Evolutionary conservation across 2,797 vertebrate species (phyloP).

Genomic region (Enteromius argenteus): DNA sequence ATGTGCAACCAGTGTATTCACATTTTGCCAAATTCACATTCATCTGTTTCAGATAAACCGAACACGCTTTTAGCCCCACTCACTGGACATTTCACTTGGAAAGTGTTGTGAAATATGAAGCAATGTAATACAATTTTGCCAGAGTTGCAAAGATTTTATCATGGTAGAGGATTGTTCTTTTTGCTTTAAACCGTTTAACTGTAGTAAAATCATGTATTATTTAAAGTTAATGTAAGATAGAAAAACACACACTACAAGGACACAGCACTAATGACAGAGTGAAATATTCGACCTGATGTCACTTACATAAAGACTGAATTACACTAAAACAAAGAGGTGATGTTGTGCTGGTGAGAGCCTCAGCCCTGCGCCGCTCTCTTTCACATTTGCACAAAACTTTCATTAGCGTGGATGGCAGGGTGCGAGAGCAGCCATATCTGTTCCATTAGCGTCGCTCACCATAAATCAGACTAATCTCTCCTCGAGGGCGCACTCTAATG

Average conservation of each 20-base stretch:
- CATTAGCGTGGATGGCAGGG: slow-evolving; percentile 81
- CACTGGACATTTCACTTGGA: slow-evolving; percentile 5
- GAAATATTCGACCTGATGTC: slow-evolving; percentile 28
- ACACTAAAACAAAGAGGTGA: slow-evolving; percentile 42
- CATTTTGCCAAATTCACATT: not conserved
- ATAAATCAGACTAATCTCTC: slow-evolving; percentile 84
- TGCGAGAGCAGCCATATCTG: slow-evolving; percentile 72
- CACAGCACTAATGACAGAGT: not conserved
- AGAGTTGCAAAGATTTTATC: not conserved
- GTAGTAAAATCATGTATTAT: not conserved
- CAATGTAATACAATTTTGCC: not conserved
- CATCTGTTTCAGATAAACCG: not conserved
- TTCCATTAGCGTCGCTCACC: slow-evolving; percentile 78
- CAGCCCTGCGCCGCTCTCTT: slow-evolving; percentile 52
- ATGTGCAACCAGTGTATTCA: not conserved
- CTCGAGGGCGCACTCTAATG: slow-evolving; percentile 76
- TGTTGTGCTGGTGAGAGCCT: slow-evolving; percentile 20
- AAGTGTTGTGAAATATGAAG: not conserved
- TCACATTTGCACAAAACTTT: slow-evolving; percentile 87
- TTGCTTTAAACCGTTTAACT: not conserved
- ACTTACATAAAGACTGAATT: slow-evolving; percentile 31
- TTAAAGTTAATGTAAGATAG: not conserved
- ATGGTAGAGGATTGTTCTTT: not conserved
- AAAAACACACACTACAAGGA: not conserved
- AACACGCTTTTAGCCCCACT: not conserved